Percentiles rank a stretch among this genome's conserved stretches.
Evolutionary conservation across 2,888 invertebrate species (phyloP).

Genomic region (Nephrocerus scutellatus): DNA sequence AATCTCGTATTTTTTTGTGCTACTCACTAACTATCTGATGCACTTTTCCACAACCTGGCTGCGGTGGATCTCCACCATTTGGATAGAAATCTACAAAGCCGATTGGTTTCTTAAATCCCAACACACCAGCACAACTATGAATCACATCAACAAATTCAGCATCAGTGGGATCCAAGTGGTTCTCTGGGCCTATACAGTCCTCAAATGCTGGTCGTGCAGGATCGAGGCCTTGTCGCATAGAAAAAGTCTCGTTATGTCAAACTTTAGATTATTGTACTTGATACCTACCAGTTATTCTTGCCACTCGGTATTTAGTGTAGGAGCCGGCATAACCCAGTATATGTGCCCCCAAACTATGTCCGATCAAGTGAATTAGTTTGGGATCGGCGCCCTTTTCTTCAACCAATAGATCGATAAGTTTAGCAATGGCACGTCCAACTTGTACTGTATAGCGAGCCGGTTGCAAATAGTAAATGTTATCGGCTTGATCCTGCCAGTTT

Average conservation of each 20-base stretch:
- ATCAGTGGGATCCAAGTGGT: constrained; percentile 56
- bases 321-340: constrained; percentile 55
- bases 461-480: constrained; percentile 42
- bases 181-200: constrained; percentile 43
- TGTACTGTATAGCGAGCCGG: constrained; percentile 42
- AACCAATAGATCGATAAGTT: constrained; percentile 41
- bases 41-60: constrained; percentile 60
- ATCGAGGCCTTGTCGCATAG: constrained; percentile 51
- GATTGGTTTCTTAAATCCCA: constrained; percentile 52
- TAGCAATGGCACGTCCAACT: constrained; percentile 43
- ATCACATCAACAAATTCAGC: constrained; percentile 69
- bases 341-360: constrained; percentile 57
- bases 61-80: constrained; percentile 59
- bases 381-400: constrained; percentile 40
- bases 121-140: constrained; percentile 62
- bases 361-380: constrained; percentile 41
- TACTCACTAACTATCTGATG: constrained; percentile 44
- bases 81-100: constrained; percentile 72
- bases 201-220: constrained; percentile 54
- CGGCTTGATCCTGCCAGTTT: constrained; percentile 44
- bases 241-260: neutral
- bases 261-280: neutral
- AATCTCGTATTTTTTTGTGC: neutral
- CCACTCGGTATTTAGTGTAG: constrained; percentile 48
- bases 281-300: constrained; percentile 54